Percentiles rank a stretch among this genome's conserved stretches.
phyloP scores from a whole-genome alignment of 2,888 invertebrate species.

The Monochamus alternatus region DNA sequence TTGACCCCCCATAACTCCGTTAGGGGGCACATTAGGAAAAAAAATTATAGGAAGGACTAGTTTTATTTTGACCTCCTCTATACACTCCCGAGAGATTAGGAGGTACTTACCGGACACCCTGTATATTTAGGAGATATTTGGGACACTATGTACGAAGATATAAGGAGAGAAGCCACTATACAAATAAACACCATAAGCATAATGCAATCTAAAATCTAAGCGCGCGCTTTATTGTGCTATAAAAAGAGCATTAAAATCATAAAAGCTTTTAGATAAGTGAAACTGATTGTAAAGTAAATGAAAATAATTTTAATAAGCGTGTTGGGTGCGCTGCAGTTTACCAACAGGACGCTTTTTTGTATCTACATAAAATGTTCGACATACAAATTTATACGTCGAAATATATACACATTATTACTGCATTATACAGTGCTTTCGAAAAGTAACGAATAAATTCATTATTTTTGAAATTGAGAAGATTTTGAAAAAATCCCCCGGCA shows the following conservation, averaged over 20 bases:
- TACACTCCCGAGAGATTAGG: no score
- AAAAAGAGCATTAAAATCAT: slow-evolving; percentile 31
- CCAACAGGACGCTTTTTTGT: neutral
- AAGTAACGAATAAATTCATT: no score
- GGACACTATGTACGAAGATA: slow-evolving; percentile 9
- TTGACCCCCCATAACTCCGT: no score
- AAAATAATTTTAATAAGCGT: slow-evolving; percentile 19
- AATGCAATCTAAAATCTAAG: slow-evolving; percentile 37
- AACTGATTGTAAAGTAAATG: slow-evolving; percentile 19
- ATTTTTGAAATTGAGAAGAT: no score
- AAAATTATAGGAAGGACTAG: no score
- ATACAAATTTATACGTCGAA: no score
- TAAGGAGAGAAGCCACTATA: slow-evolving; percentile 28
- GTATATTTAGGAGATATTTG: neutral
- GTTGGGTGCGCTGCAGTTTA: neutral
- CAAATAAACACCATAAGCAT: slow-evolving; percentile 30
- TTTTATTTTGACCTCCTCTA: no score
- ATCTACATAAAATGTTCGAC: neutral
- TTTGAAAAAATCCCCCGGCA: no score
- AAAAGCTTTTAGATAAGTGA: slow-evolving; percentile 33
- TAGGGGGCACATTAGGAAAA: no score
- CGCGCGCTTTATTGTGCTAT: slow-evolving; percentile 28
- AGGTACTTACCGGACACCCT: no score
- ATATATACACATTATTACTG: no score
- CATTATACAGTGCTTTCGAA: no score